Conservation (phyloP, 2,113 vertebrate species). For the Ciconia maguari region DNA sequence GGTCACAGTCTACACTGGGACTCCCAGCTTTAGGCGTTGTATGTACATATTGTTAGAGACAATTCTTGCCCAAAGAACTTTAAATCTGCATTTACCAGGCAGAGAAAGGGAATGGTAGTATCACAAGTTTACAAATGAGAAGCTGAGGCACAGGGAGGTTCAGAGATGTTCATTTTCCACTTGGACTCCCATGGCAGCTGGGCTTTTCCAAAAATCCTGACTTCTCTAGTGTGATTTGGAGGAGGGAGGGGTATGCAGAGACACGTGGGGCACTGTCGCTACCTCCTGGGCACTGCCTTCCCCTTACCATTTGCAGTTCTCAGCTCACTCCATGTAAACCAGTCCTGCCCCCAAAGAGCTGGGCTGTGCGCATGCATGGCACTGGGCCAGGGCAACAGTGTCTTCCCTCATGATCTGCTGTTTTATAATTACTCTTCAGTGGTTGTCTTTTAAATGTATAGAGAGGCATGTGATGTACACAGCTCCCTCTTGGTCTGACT, state of each 20-base stretch:
- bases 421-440: not conserved
- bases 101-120: not conserved
- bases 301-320: not conserved
- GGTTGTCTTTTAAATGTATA: not conserved
- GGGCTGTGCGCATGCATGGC: fast-evolving
- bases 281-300: too few relatives aligned
- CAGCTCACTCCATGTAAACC: fast-evolving
- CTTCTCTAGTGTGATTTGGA: not conserved
- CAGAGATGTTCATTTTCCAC: not conserved
- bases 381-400: not conserved
- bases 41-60: not conserved
- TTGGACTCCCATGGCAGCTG: not conserved
- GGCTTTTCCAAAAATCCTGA: not conserved
- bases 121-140: not conserved
- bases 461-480: fast-evolving
- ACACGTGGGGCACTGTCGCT: fast-evolving
- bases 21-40: not conserved
- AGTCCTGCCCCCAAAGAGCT: not conserved
- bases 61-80: not conserved
- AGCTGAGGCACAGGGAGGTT: not conserved
- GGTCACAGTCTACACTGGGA: not conserved
- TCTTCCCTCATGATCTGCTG: not conserved
- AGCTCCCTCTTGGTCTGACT: not conserved
- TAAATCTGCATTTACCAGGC: not conserved
- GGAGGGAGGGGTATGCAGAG: not conserved